A percentile compares a stretch with the other conserved stretches of the same genome.
Conservation (phyloP, 2,797 vertebrate genomes). For the Pseudochromis fuscus region DNA sequence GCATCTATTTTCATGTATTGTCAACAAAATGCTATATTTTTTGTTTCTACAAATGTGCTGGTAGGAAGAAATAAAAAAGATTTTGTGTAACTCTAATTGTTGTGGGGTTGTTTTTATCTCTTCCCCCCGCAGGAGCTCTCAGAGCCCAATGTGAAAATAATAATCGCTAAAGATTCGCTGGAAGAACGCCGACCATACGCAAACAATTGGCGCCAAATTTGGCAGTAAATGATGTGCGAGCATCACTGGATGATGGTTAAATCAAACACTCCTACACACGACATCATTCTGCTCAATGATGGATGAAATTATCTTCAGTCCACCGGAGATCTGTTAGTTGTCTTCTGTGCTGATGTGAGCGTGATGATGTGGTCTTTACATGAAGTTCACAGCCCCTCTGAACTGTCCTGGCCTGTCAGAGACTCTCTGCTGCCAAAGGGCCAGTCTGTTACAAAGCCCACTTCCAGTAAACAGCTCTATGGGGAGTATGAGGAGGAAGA, state of each 20-base stretch:
- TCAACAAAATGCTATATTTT: slow-evolving; percentile 59
- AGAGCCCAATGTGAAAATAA: slow-evolving; percentile 20
- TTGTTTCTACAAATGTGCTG: slow-evolving; percentile 41
- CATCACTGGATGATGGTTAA: not conserved
- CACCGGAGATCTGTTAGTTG: slow-evolving; percentile 14
- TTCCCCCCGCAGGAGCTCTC: not conserved
- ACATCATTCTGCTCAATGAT: slow-evolving; percentile 35
- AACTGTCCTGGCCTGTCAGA: slow-evolving; percentile 50
- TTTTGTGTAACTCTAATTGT: slow-evolving; percentile 28
- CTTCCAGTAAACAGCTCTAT: slow-evolving; percentile 73
- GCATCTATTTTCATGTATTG: slow-evolving; percentile 62
- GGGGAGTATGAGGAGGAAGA: slow-evolving; percentile 36
- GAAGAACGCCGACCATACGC: not conserved
- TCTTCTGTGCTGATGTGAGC: slow-evolving; percentile 21
- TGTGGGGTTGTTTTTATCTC: not conserved
- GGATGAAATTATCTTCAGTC: slow-evolving; percentile 12
- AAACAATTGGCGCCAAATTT: not conserved
- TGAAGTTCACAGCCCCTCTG: slow-evolving; percentile 52
- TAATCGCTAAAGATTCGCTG: not conserved
- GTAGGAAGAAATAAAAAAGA: slow-evolving; percentile 63
- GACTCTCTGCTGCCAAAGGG: slow-evolving; percentile 59
- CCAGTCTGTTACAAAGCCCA: slow-evolving; percentile 60
- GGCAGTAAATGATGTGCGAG: slow-evolving; percentile 2
- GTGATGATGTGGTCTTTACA: slow-evolving; percentile 23
- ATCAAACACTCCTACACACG: slow-evolving; percentile 7